Percentiles rank a stretch among this genome's conserved stretches.
These are phyloP conservation scores for Drosophila neotestacea DNA, from an alignment of 2,888 invertebrate genomes.

Conservation along the genomic window DNA sequence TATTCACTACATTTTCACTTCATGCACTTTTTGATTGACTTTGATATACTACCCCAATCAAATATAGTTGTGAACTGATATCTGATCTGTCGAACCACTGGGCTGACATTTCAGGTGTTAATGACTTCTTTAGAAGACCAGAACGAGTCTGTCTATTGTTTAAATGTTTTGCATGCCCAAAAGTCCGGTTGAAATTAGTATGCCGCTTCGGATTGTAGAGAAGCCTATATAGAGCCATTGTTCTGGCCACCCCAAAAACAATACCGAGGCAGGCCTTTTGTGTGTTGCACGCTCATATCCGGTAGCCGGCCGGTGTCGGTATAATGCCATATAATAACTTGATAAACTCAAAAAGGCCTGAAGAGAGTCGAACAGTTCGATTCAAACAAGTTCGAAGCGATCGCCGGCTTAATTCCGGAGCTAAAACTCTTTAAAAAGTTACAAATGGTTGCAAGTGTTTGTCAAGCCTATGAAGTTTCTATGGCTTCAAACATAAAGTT, in stretches of 20 bases:
- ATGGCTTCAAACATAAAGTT: not conserved
- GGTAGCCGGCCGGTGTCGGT: slow-evolving; percentile 67
- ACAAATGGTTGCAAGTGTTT: not conserved
- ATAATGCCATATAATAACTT: slow-evolving; percentile 66
- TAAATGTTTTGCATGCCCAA: slow-evolving; percentile 62
- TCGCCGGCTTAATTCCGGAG: slow-evolving; percentile 40
- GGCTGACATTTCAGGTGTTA: slow-evolving; percentile 70
- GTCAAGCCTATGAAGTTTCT: not conserved
- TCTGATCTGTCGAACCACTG: slow-evolving; percentile 57
- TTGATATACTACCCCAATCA: not conserved
- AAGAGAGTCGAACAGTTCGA: slow-evolving; percentile 1
- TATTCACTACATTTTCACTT: not conserved
- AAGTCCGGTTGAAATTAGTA: slow-evolving; percentile 51
- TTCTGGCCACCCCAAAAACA: slow-evolving; percentile 68
- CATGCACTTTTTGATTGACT: not conserved
- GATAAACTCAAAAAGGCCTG: slow-evolving; percentile 42
- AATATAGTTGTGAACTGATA: slow-evolving; percentile 17
- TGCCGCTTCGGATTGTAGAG: slow-evolving; percentile 13
- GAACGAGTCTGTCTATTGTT: slow-evolving; percentile 47
- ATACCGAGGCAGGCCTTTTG: slow-evolving; percentile 31
- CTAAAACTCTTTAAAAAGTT: slow-evolving; percentile 29
- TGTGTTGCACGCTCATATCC: slow-evolving; percentile 73
- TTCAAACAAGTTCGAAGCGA: slow-evolving; percentile 51
- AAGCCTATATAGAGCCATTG: slow-evolving; percentile 50
- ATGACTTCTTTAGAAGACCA: slow-evolving; percentile 64